phyloP scores from a whole-genome alignment of 2,888 invertebrate genomes.

The Campopleginae sp. region DNA sequence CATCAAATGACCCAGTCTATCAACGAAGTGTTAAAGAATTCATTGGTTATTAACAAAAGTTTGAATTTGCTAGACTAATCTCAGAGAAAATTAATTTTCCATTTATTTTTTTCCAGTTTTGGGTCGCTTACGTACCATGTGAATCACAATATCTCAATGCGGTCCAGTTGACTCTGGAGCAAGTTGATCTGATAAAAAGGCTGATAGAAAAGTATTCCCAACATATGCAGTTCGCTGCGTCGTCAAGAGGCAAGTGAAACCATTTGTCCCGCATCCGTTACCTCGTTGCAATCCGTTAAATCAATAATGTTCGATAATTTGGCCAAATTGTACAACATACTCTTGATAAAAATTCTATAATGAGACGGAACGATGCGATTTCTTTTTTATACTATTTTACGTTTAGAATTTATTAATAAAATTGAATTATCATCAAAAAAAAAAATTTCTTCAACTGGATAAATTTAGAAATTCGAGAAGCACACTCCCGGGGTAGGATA shows the following conservation, averaged over 20 bases:
- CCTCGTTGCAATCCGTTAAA: background rate
- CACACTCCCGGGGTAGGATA: conserved; percentile 90
- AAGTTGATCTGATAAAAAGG: conserved; percentile 90
- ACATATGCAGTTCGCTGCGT: conserved; percentile 87
- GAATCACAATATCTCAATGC: conserved; percentile 89
- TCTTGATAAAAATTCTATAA: background rate
- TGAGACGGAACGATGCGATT: background rate
- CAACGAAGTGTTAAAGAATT: background rate
- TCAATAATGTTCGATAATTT: background rate
- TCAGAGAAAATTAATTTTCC: background rate
- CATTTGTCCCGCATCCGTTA: background rate
- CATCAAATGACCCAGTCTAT: too few relatives aligned
- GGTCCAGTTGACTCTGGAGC: conserved; percentile 89
- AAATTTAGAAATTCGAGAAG: conserved; percentile 87
- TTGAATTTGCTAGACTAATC: background rate
- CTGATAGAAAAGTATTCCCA: conserved; percentile 89
- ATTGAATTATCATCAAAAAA: too few relatives aligned
- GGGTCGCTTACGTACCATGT: conserved; percentile 91
- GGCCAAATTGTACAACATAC: background rate
- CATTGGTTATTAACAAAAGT: background rate
- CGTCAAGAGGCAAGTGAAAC: conserved; percentile 87
- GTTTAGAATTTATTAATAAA: background rate
- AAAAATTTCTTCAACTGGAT: too few relatives aligned
- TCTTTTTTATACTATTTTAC: background rate
- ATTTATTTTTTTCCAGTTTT: conserved; percentile 86